Base-by-base conservation (phyloP, 2,797 vertebrate genomes). In the Eutrigla gurnardus region DNA sequence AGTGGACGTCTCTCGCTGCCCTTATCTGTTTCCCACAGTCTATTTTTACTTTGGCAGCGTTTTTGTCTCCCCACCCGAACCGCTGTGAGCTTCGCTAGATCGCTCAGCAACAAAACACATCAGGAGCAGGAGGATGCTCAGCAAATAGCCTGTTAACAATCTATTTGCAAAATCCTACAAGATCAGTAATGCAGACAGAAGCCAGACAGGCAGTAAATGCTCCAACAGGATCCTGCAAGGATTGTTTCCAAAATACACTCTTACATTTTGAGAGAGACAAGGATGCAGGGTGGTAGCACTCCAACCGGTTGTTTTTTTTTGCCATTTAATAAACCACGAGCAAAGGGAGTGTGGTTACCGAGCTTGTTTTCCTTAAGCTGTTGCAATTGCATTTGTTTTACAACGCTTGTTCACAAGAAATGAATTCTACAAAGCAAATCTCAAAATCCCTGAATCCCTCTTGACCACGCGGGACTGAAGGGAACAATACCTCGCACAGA, bases 1-100 rank as follows among this genome's bases (percentile, higher is more conserved):
- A 57, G 52, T 49, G 37, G 73, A 42, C 37, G 2, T 74, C 76
- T 71, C 82, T 53, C 36, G 15, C 77, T 73, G 77, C 18, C 45
- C 77, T 87, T 78, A 83, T 87, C 86, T 14, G 75, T 75, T 76
- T 86, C 84, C 73, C 81, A 84, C 67, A 73, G 82, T 82, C 91
- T 92, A 89, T 91, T 90, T 90, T 86, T 81, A 87, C 61, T 74
- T 66, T 37, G 53, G 61, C 63, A 49, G 67, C 12, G 15, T 78
- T 72, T 61, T 43, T 63, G 32, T 17, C 55, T 14, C 37, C 18
- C n/a, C 32, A 7, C 4, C 37, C 1, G 3, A 42, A 71, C 62
- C 52, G 73, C 67, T 68, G 50, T 2, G n/a, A 67, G 53, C 61
- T 60, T 37, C 73, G 61, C 65, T 42, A 53, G 73, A 81, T 61